phyloP scores from a whole-genome alignment of 2,888 invertebrate genomes.

The Caenorhabditis sp. region DNA sequence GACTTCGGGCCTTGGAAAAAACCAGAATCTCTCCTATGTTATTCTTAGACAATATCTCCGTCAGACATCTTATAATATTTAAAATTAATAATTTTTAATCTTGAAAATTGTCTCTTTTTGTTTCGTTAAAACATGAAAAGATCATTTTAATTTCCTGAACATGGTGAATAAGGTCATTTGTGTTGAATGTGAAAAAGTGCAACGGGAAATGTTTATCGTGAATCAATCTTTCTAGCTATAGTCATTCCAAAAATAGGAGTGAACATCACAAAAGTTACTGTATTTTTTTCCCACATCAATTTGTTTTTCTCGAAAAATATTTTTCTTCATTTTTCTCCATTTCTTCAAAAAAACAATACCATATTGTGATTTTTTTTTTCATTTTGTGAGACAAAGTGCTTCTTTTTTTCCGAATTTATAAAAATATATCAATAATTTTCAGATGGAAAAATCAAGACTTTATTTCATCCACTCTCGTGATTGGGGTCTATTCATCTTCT shows the following conservation, averaged over 20 bases:
- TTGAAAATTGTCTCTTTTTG: background rate
- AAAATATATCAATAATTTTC: too few relatives aligned
- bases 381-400: background rate
- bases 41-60: too few relatives aligned
- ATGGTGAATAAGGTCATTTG: background rate
- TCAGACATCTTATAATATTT: background rate
- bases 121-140: background rate
- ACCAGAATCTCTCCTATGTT: too few relatives aligned
- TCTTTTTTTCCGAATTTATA: background rate
- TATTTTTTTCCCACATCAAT: background rate
- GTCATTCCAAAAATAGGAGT: background rate
- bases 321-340: conserved; percentile 6
- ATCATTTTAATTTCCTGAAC: background rate
- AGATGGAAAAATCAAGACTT: conserved; percentile 5
- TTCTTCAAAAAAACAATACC: background rate
- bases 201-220: background rate
- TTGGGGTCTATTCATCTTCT: conserved; percentile 11
- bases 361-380: background rate
- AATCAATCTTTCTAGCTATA: background rate
- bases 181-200: background rate
- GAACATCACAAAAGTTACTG: background rate
- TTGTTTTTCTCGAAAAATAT: background rate
- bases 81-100: background rate
- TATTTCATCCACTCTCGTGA: conserved; percentile 16
- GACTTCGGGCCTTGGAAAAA: too few relatives aligned